Evolutionary conservation across 2,113 vertebrate genomes (phyloP).

Genomic region (Anolis sagrei): DNA sequence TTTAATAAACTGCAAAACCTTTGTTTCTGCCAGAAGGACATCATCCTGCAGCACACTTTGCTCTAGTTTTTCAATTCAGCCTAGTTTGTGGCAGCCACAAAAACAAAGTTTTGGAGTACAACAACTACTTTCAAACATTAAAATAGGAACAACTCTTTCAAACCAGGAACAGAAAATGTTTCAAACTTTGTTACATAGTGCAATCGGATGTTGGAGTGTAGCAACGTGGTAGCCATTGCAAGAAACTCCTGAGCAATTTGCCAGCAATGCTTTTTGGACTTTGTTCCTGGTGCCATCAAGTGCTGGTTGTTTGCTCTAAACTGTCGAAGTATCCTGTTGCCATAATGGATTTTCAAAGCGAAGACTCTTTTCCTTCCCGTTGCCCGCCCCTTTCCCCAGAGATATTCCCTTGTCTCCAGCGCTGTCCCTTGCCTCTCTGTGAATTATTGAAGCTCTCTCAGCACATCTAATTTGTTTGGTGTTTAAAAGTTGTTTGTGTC

Average conservation of each 20-base stretch:
- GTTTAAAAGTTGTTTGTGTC: conserved; percentile 15
- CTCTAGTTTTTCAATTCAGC: no score
- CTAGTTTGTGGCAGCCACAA: no score
- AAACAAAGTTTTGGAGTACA: no score
- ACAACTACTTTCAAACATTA: no score
- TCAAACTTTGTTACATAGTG: no score
- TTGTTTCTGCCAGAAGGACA: no score
- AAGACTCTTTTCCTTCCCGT: background rate
- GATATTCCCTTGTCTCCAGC: background rate
- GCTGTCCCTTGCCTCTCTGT: background rate
- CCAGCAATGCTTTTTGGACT: background rate
- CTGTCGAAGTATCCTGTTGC: background rate
- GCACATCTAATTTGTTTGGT: background rate
- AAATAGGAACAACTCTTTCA: no score
- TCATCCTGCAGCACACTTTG: no score
- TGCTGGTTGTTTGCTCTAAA: background rate
- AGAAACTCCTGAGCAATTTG: conserved; percentile 5
- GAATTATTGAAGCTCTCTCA: background rate
- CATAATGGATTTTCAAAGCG: background rate
- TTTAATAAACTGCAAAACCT: no score
- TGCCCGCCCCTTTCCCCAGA: background rate
- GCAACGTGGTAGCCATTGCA: background rate
- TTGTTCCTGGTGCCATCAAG: background rate
- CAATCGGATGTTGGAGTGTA: background rate
- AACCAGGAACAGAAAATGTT: no score